Conservation (phyloP, 2,113 vertebrate species). For the Melanerpes aurifrons region DNA sequence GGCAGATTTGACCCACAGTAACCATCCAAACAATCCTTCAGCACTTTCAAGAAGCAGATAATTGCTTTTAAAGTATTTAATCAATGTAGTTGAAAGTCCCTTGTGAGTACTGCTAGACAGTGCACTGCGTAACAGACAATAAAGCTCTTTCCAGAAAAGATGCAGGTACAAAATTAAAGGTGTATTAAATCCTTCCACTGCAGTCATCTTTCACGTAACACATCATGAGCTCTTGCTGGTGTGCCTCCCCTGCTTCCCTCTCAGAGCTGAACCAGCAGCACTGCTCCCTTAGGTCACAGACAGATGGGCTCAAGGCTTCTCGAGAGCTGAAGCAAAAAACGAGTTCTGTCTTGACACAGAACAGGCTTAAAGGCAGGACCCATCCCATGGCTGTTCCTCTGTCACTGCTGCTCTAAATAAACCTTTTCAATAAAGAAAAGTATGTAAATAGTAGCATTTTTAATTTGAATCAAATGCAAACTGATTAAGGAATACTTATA, state of each 20-base stretch:
- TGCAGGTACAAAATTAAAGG: neutral
- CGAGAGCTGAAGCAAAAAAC: neutral
- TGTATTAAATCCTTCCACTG: neutral
- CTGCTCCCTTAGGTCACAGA: neutral
- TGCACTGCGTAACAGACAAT: neutral
- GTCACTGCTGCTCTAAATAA: neutral
- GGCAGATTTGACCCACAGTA: accelerated
- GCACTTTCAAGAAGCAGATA: neutral
- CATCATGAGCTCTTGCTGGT: neutral
- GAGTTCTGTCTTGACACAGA: neutral
- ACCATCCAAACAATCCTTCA: neutral
- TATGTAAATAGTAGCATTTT: neutral
- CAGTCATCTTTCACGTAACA: neutral
- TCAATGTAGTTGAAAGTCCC: neutral
- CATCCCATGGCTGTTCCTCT: neutral
- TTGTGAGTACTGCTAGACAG: neutral
- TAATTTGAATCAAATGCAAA: neutral
- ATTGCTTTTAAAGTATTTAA: neutral
- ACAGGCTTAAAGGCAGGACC: neutral
- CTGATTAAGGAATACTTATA: neutral
- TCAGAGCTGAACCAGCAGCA: neutral
- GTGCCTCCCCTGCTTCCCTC: neutral
- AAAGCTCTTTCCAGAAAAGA: neutral
- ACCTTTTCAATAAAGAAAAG: neutral
- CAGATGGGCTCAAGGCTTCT: neutral